Evolutionary conservation across 2,888 invertebrate genomes (phyloP).

Genomic region (Neoscelio sp.): DNA sequence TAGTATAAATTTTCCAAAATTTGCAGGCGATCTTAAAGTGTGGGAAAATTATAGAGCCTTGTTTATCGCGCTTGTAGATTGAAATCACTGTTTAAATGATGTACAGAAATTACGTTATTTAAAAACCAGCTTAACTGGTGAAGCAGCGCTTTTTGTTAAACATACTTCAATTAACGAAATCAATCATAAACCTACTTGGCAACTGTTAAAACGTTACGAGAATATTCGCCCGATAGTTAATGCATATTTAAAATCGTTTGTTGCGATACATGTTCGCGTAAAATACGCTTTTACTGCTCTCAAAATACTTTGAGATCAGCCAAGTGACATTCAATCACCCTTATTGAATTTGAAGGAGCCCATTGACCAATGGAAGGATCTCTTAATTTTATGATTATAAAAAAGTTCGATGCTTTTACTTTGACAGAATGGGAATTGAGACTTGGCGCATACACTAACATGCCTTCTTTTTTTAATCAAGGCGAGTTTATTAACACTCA

Average conservation of each 20-base stretch:
- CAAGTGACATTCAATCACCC: not conserved
- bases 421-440: not conserved
- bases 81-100: conserved; percentile 37
- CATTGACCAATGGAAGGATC: not conserved
- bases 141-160: conserved; percentile 15
- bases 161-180: conserved; percentile 10
- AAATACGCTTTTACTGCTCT: not conserved
- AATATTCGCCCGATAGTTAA: conserved; percentile 24
- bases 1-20: not conserved
- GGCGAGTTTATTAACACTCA: not conserved
- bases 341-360: not conserved
- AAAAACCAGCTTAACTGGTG: conserved; percentile 7
- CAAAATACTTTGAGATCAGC: not conserved
- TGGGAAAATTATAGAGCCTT: conserved; percentile 57
- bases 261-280: not conserved
- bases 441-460: not conserved
- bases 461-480: not conserved
- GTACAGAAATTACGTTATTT: conserved; percentile 52
- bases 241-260: not conserved
- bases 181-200: conserved; percentile 34
- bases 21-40: not conserved
- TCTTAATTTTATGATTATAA: not conserved
- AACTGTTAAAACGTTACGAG: conserved; percentile 5
- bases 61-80: conserved; percentile 52
- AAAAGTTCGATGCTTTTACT: not conserved